A percentile compares a stretch with the other conserved stretches of the same genome.
These are phyloP conservation scores for Pristionchus entomophagus DNA, from an alignment of 2,888 invertebrate genomes.

Conservation along the genomic window DNA sequence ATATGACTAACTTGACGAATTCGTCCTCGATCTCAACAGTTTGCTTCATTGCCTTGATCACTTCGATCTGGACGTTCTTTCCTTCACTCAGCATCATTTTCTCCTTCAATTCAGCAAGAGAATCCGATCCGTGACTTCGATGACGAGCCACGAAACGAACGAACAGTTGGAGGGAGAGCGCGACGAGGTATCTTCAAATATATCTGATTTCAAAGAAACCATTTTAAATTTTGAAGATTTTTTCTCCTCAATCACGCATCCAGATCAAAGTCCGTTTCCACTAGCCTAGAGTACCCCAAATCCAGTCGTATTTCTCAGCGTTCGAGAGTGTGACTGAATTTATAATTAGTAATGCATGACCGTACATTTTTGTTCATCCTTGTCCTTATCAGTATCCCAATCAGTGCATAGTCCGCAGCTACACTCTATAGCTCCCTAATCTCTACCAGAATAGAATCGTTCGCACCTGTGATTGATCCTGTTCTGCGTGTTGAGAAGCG, in stretches of 20 bases:
- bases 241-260: too few relatives aligned
- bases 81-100: background rate
- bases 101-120: background rate
- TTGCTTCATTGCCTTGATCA: slow-evolving; percentile 26
- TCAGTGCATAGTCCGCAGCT: background rate
- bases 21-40: slow-evolving; percentile 5
- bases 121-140: background rate
- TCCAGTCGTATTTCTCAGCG: too few relatives aligned
- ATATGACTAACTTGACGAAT: background rate
- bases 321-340: too few relatives aligned
- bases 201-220: too few relatives aligned
- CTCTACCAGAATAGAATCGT: background rate
- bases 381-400: background rate
- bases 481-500: background rate
- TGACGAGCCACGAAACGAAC: slow-evolving; percentile 9
- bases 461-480: background rate
- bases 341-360: too few relatives aligned
- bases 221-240: too few relatives aligned
- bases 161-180: slow-evolving; percentile 14
- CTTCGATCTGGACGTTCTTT: background rate
- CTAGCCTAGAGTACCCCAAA: too few relatives aligned
- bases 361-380: too few relatives aligned
- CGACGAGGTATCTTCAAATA: background rate
- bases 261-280: too few relatives aligned
- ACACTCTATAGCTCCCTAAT: background rate